Evolutionary conservation across 2,888 invertebrate species (phyloP).

Genomic region (Teinopalpus imperialis): DNA sequence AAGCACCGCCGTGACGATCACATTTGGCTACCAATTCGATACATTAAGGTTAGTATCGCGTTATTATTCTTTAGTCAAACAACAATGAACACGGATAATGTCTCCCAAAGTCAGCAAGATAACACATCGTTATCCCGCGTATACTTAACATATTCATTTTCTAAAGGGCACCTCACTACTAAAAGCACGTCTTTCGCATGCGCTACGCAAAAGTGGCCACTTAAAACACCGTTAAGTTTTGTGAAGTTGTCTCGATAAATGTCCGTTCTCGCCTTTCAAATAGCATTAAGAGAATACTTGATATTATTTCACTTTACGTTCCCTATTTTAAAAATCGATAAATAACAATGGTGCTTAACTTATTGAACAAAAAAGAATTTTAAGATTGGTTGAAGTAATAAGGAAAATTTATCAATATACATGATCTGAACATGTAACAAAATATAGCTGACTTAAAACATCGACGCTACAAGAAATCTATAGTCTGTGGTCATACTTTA

Average conservation of each 20-base stretch:
- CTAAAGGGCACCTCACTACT: constrained; percentile 7
- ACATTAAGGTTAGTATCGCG: constrained; percentile 41
- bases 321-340: no score
- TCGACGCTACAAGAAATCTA: no score
- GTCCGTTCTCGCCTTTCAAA: constrained; percentile 32
- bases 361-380: background rate
- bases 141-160: constrained; percentile 2
- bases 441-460: no score
- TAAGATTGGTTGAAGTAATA: constrained; percentile 14
- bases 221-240: constrained; percentile 32
- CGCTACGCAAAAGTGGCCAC: constrained; percentile 3
- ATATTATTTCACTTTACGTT: background rate
- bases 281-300: constrained; percentile 24
- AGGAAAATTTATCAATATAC: no score
- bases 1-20: constrained; percentile 50
- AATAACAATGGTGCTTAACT: no score
- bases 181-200: background rate
- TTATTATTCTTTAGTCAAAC: background rate
- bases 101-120: background rate
- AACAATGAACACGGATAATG: constrained; percentile 3
- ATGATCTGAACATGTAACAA: no score
- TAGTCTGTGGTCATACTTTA: no score
- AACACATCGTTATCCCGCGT: background rate
- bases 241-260: constrained; percentile 30
- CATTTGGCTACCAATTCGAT: constrained; percentile 55